These are phyloP conservation scores for Lanistes nyassanus DNA, from an alignment of 1,140 invertebrate species.

Conservation along the genomic window DNA sequence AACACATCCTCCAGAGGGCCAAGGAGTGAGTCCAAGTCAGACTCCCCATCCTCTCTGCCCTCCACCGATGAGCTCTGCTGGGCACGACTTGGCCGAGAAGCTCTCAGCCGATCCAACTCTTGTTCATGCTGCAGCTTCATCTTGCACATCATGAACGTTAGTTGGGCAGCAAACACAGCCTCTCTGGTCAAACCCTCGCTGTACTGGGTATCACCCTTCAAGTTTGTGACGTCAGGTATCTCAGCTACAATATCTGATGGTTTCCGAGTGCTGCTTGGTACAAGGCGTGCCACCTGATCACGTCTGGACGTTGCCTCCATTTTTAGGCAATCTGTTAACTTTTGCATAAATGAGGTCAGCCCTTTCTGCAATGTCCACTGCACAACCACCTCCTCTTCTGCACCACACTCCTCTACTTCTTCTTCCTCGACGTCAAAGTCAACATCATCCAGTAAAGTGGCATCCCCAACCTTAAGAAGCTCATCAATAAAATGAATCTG, in stretches of 20 bases:
- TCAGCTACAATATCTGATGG: not conserved
- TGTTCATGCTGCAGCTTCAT: slow-evolving; percentile 51
- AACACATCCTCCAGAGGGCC: slow-evolving; percentile 56
- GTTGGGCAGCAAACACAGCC: slow-evolving; percentile 53
- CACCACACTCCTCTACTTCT: slow-evolving; percentile 2
- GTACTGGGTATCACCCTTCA: slow-evolving; percentile 25
- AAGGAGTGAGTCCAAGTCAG: slow-evolving; percentile 41
- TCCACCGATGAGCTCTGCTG: slow-evolving; percentile 38
- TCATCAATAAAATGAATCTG: slow-evolving; percentile 42
- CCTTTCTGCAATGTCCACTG: slow-evolving; percentile 29
- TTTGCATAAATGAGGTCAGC: slow-evolving; percentile 31
- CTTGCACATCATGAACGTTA: slow-evolving; percentile 58
- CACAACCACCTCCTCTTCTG: slow-evolving; percentile 8
- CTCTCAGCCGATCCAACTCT: slow-evolving; percentile 49
- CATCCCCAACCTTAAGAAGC: slow-evolving; percentile 40
- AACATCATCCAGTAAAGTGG: slow-evolving; percentile 38
- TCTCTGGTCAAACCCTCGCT: slow-evolving; percentile 49
- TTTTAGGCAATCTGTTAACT: slow-evolving; percentile 44
- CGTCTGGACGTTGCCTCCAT: slow-evolving; percentile 54
- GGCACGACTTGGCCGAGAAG: slow-evolving; percentile 33
- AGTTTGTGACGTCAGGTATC: not conserved
- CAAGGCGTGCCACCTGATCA: not conserved
- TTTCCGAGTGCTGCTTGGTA: not conserved
- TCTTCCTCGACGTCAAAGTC: slow-evolving; percentile 17
- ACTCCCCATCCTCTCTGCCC: slow-evolving; percentile 45